A percentile compares a stretch with the other conserved stretches of the same genome.
These are phyloP conservation scores for Lochmaea crataegi DNA, from an alignment of 2,888 invertebrate genomes.

Conservation along the genomic window DNA sequence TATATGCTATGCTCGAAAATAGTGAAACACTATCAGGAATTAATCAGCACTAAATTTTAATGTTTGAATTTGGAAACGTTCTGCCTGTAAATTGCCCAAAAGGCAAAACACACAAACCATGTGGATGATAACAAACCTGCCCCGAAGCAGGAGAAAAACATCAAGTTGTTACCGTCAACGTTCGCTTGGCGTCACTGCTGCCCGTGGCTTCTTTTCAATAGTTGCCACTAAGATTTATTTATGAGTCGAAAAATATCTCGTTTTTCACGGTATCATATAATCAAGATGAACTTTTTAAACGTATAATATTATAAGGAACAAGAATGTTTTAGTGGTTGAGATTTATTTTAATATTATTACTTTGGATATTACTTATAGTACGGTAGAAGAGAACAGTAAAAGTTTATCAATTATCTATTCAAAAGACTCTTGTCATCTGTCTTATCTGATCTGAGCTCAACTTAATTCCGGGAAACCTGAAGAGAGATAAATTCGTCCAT, in stretches of 20 bases:
- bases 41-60: neutral
- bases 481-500: too few relatives aligned
- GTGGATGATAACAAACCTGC: slow-evolving; percentile 50
- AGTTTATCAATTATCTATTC: too few relatives aligned
- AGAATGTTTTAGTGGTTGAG: too few relatives aligned
- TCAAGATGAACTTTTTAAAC: neutral
- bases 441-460: too few relatives aligned
- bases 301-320: too few relatives aligned
- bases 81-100: slow-evolving; percentile 18
- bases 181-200: slow-evolving; percentile 55
- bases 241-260: slow-evolving; percentile 8
- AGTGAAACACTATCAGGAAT: neutral
- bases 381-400: too few relatives aligned
- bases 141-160: slow-evolving; percentile 43
- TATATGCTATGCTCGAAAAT: neutral
- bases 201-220: slow-evolving; percentile 54
- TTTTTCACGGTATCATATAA: neutral
- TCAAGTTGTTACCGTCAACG: slow-evolving; percentile 40
- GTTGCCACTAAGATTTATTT: slow-evolving; percentile 21
- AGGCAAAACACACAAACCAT: slow-evolving; percentile 51
- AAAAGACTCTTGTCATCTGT: too few relatives aligned
- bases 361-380: too few relatives aligned
- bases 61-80: neutral
- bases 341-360: too few relatives aligned
- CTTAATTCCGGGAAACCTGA: too few relatives aligned